Base-by-base conservation (phyloP, 2,113 vertebrate species). In the Epinephelus lanceolatus region DNA sequence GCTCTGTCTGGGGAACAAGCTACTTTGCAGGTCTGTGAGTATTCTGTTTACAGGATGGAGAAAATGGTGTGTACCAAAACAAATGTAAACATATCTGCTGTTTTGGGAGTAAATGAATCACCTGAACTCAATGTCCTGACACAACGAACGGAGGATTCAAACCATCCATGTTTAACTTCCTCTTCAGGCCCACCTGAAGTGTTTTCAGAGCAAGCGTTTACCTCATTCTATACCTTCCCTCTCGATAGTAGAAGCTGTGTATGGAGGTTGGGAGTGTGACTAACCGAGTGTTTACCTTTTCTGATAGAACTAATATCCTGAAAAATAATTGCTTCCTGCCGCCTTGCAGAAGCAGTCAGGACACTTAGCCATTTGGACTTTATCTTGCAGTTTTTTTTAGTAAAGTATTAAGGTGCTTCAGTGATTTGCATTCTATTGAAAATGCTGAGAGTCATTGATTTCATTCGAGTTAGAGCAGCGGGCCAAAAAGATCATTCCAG, bases 221-320 rank as follows among this genome's bases (percentile, higher is more conserved):
- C 25, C 27, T 49, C 21, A 59, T 27, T 62, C 15, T 23, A 9
- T 27, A 19, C 40, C 8, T n/a, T 57, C 19, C 0, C 0, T 12
- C 9, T 14, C n/a, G 3, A 67, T 52, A n/a, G 42, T 9, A 45
- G 13, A 78, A 71, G 47, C n/a, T 33, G 13, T 63, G 42, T 45
- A 45, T 45, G 42, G 51, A 60, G 17, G 11, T 55, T 47, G 55
- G 55, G 15, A 19, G 5, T 23, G 49, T 61, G 65, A 55, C 70
- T 51, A 49, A 49, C 23, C 5, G 3, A 56, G 57, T 71, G 66
- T 86, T 81, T 72, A 62, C 10, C 5, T 62, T 2, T 49, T 56
- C 65, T 51, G 49, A 73, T 81, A 73, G 68, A 51, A 37, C 61
- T 68, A 68, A 81, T 76, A 81, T 45, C 27, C 74, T 69, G 69